Base-by-base conservation (phyloP, 2,113 vertebrate species). In the Esox niger region DNA sequence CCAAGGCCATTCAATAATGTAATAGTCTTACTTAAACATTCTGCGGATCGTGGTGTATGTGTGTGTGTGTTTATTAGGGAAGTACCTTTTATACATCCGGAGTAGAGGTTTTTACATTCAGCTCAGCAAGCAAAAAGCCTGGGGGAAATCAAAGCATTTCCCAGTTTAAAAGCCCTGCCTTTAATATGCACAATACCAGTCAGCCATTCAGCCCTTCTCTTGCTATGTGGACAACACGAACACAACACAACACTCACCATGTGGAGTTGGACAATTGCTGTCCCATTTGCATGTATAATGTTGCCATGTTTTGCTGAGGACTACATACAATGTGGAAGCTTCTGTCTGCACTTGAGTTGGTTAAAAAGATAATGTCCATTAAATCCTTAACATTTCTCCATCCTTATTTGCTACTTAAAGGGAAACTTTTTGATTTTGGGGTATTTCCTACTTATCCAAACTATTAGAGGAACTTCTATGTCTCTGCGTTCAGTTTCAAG, bases 61-160 rank as follows among this genome's bases (percentile, higher is more conserved):
- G 29, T 69, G 61, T 33, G 27, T 58, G 66, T 55, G 64, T 38
- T 74, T 43, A 62, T 76, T 20, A 13, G 13, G 47, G 13, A 74
- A 33, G 68, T 74, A 62, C 69, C 71, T 76, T 80, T 60, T 78
- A 63, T 75, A 66, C 72, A 71, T 69, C 70, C 70, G 64, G 63
- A 77, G 74, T 76, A 64, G 59, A 68, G 69, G 66, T 62, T 72
- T 87, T 88, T 83, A 82, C 73, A 84, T 87, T 86, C 86, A n/a
- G 69, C 77, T 84, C 80, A 79, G 81, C 84, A 76, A 84, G 79
- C 81, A 74, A 77, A 81, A 82, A 76, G 82, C 88, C 84, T 79
- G 61, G 21, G 87, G 88, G 88, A 90, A 88, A 87, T 88, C 86
- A 88, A 77, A 86, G 82, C 83, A 84, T 84, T 86, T 78, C 77